Evolutionary conservation across 2,797 vertebrate species (phyloP).

Genomic region (Hemitrygon akajei): DNA sequence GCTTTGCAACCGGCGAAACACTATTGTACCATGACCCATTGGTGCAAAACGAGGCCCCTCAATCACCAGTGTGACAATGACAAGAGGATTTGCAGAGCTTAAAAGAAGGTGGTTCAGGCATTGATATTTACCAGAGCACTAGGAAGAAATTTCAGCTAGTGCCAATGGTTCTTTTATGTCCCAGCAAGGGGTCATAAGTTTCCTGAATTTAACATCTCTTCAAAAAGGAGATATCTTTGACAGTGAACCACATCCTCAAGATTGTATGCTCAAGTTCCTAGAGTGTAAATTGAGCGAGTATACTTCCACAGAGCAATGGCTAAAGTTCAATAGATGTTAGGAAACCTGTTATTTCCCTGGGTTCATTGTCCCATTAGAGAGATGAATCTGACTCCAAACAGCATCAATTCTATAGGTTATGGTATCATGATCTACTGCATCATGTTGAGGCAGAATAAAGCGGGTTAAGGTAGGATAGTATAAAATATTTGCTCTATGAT

Average conservation of each 20-base stretch:
- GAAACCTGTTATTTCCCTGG: not conserved
- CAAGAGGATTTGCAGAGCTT: not conserved
- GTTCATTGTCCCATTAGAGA: not conserved
- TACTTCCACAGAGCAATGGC: not conserved
- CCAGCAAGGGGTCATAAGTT: not conserved
- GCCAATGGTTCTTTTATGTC: not conserved
- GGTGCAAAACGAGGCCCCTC: not conserved
- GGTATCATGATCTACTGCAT: not conserved
- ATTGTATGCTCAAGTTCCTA: not conserved
- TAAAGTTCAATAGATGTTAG: not conserved
- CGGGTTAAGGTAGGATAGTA: too few species aligned
- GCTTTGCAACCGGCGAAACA: not conserved
- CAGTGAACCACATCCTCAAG: not conserved
- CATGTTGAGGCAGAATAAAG: not conserved
- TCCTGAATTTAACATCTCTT: not conserved
- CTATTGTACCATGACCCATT: not conserved
- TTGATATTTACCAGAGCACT: not conserved
- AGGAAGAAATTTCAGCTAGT: not conserved
- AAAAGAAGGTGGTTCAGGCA: not conserved
- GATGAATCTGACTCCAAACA: not conserved
- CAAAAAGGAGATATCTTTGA: not conserved
- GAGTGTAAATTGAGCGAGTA: not conserved
- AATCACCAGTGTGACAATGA: not conserved
- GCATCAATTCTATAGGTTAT: too few species aligned
- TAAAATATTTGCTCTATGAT: too few species aligned